A percentile compares a stretch with the other conserved stretches of the same genome.
Evolutionary conservation across 2,888 invertebrate species (phyloP).

Genomic region (Perithous albicinctus): DNA sequence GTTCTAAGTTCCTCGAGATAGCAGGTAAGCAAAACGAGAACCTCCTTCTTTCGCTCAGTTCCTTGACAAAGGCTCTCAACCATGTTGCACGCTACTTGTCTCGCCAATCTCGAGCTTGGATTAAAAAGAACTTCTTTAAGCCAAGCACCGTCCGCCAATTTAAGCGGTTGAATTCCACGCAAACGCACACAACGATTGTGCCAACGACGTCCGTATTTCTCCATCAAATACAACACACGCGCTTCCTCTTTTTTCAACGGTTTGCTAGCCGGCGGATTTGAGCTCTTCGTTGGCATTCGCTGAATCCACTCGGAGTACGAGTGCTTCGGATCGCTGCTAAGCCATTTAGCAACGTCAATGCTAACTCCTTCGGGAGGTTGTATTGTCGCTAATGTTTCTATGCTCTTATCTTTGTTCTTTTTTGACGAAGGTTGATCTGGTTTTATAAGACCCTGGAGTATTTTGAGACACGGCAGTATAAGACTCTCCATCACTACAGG

Average conservation of each 20-base stretch:
- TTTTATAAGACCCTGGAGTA: constrained; percentile 93
- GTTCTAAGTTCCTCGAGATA: constrained; percentile 94
- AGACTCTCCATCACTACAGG: constrained; percentile 96
- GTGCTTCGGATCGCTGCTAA: constrained; percentile 89
- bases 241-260: constrained; percentile 80
- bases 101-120: constrained; percentile 94
- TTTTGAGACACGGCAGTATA: constrained; percentile 96
- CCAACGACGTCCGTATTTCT: constrained; percentile 92
- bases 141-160: constrained; percentile 92
- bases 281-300: constrained; percentile 86
- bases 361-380: constrained; percentile 88
- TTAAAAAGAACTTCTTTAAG: constrained; percentile 96
- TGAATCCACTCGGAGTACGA: constrained; percentile 91
- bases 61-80: constrained; percentile 92
- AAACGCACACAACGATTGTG: constrained; percentile 82
- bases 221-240: constrained; percentile 87
- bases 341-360: constrained; percentile 91
- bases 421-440: constrained; percentile 87
- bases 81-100: constrained; percentile 95
- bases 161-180: constrained; percentile 87
- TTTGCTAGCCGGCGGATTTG: constrained; percentile 78
- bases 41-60: constrained; percentile 89
- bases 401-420: constrained; percentile 86
- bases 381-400: constrained; percentile 86
- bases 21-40: constrained; percentile 94